A percentile compares a stretch with the other conserved stretches of the same genome.
Conservation (phyloP, 2,888 invertebrate species). For the Rambutsinella grinnellia region DNA sequence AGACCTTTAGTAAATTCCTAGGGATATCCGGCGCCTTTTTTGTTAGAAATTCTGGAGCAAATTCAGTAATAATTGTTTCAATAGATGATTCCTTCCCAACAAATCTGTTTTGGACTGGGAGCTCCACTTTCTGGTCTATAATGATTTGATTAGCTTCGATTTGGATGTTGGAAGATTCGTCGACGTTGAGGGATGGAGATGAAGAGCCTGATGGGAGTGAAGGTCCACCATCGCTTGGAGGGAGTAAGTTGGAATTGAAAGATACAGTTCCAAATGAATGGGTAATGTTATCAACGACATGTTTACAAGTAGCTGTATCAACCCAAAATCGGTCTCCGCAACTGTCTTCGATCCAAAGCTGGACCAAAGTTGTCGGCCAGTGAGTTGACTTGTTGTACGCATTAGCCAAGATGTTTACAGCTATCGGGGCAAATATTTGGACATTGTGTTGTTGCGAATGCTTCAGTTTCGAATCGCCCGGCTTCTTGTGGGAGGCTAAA, state of each 20-base stretch:
- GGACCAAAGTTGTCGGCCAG: slow-evolving; percentile 59
- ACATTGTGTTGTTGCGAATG: slow-evolving; percentile 40
- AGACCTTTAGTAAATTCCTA: slow-evolving; percentile 54
- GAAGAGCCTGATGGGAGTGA: slow-evolving; percentile 52
- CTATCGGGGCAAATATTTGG: slow-evolving; percentile 53
- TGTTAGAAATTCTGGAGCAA: slow-evolving; percentile 53
- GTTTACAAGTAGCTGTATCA: slow-evolving; percentile 90
- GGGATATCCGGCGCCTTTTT: slow-evolving; percentile 64
- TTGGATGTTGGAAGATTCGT: slow-evolving; percentile 45
- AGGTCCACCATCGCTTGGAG: slow-evolving; percentile 69
- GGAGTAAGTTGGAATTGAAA: slow-evolving; percentile 79
- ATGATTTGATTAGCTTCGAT: slow-evolving; percentile 54
- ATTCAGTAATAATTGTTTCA: slow-evolving; percentile 55
- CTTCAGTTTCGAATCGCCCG: slow-evolving; percentile 52
- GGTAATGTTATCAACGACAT: slow-evolving; percentile 91
- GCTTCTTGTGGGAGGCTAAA: slow-evolving; percentile 69
- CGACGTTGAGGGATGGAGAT: slow-evolving; percentile 44
- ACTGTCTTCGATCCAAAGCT: slow-evolving; percentile 95
- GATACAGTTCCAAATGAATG: slow-evolving; percentile 86
- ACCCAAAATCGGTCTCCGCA: slow-evolving; percentile 94
- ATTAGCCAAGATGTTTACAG: slow-evolving; percentile 43
- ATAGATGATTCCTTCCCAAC: slow-evolving; percentile 36
- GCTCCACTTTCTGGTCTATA: slow-evolving; percentile 37
- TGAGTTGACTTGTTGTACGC: slow-evolving; percentile 28
- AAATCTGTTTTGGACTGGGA: slow-evolving; percentile 42